Evolutionary conservation across 2,888 invertebrate species (phyloP), one percentile per base, ranked within the genome.

Genomic region (Idaea aversata): DNA sequence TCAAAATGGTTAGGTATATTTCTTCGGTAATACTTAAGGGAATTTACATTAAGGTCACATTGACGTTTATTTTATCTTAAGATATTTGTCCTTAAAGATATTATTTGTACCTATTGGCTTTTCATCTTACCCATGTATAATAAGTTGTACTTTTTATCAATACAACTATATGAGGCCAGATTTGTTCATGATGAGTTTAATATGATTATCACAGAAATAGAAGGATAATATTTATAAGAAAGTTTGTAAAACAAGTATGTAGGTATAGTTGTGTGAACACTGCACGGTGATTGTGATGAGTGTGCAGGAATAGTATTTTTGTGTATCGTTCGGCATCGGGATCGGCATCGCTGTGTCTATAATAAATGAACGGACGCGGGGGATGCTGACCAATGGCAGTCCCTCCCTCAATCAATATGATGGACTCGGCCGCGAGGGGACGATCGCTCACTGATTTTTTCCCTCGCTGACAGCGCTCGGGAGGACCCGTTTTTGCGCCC

Each of bases 391-490:
- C 93, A 91, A 89, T 90, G 91, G 91, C 87, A 86, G 91, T 88
- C 90, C 93, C 92, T 90, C 93, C 93, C 93, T 93, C 93, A 93
- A 93, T 93, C 93, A 93, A 93, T 93, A 93, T 93, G 93, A 93
- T 93, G 93, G 93, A 93, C 93, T 93, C 90, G 85, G 85, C 79
- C 90, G 91, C 92, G 92, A 92, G 93, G 93, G 93, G 93, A 90
- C 93, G 91, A 92, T 93, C 93, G 93, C 91, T 93, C 93, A 93
- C 93, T 91, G 92, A 93, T 93, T 93, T 93, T 93, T 93, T 93
- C 91, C 93, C 91, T 91, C 91, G 89, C 91, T 91, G 91, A 91
- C 91, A 91, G 89, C 87, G 88, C 88, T 86, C 88, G 88, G 90
- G 90, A 90, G 91, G 89, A 90, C 89, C 84, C 83, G 90, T 91